A percentile compares a stretch with the other conserved stretches of the same genome.
Evolutionary conservation across 2,888 invertebrate genomes (phyloP).

Genomic region (Zygogramma bicolorata): DNA sequence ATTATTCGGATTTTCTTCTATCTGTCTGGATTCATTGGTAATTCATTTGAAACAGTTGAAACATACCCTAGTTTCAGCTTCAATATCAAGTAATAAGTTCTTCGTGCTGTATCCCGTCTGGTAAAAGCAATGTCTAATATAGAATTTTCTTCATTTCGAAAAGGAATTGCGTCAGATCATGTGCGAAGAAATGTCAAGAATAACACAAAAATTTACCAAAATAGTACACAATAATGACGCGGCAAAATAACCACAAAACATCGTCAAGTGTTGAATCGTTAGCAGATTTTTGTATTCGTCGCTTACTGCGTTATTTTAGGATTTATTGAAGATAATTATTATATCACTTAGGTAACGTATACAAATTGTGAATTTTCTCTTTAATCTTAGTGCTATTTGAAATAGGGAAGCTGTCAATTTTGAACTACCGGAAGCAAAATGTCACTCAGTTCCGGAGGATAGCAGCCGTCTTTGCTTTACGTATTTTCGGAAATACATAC

Average conservation of each 20-base stretch:
- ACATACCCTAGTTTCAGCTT: not conserved
- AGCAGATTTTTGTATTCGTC: not conserved
- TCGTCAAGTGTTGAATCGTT: not conserved
- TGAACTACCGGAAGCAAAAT: not conserved
- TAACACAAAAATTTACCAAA: not conserved
- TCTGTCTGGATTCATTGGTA: not conserved
- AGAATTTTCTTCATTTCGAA: not conserved
- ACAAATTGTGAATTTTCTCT: not conserved
- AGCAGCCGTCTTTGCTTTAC: not conserved
- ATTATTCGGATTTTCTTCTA: not conserved
- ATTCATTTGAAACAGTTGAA: not conserved
- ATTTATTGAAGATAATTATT: not conserved
- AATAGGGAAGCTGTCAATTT: not conserved
- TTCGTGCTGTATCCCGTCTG: not conserved
- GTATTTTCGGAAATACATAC: not conserved
- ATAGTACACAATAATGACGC: not conserved
- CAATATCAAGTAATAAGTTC: not conserved
- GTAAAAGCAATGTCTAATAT: not conserved
- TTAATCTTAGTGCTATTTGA: not conserved
- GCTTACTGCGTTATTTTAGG: not conserved
- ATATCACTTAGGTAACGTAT: not conserved
- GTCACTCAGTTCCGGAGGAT: too few relatives aligned
- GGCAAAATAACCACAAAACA: not conserved
- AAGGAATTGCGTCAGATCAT: not conserved
- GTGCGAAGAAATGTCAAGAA: not conserved